A percentile compares a stretch with the other conserved stretches of the same genome.
phyloP scores from a whole-genome alignment of 2,113 vertebrate genomes.

The Tautogolabrus adspersus region DNA sequence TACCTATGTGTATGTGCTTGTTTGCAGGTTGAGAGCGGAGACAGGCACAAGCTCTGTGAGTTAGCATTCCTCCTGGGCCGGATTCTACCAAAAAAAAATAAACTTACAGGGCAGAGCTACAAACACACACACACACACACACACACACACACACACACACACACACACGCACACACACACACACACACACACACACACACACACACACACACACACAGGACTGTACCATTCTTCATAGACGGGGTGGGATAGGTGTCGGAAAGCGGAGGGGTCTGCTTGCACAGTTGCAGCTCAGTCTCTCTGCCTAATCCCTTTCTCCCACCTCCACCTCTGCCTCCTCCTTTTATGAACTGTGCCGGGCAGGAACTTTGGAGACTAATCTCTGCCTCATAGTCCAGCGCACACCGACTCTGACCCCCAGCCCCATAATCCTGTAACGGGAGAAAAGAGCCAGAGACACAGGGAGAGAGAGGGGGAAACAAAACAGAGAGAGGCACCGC shows the following conservation, averaged over 20 bases:
- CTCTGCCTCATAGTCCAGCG: slow-evolving; percentile 74
- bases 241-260: slow-evolving; percentile 38
- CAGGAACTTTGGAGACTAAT: slow-evolving; percentile 76
- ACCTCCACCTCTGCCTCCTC: slow-evolving; percentile 41
- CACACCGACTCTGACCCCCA: slow-evolving; percentile 74
- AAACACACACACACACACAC: slow-evolving; percentile 27
- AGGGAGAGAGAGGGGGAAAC: slow-evolving; percentile 23
- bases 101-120: slow-evolving; percentile 65
- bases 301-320: slow-evolving; percentile 51
- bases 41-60: slow-evolving; percentile 87
- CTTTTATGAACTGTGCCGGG: slow-evolving; percentile 70
- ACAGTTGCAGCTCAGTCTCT: slow-evolving; percentile 45
- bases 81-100: slow-evolving; percentile 74
- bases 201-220: slow-evolving; percentile 33
- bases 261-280: slow-evolving; percentile 35
- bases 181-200: slow-evolving; percentile 29
- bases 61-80: slow-evolving; percentile 87
- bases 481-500: slow-evolving; percentile 30
- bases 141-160: slow-evolving; percentile 6
- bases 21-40: slow-evolving; percentile 80
- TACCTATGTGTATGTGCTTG: slow-evolving; percentile 31
- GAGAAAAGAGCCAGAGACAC: slow-evolving; percentile 50
- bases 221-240: slow-evolving; percentile 56
- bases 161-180: slow-evolving; percentile 40
- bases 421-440: slow-evolving; percentile 69